Conservation (phyloP, 2,888 invertebrate genomes). For the Catocala fraxini region DNA sequence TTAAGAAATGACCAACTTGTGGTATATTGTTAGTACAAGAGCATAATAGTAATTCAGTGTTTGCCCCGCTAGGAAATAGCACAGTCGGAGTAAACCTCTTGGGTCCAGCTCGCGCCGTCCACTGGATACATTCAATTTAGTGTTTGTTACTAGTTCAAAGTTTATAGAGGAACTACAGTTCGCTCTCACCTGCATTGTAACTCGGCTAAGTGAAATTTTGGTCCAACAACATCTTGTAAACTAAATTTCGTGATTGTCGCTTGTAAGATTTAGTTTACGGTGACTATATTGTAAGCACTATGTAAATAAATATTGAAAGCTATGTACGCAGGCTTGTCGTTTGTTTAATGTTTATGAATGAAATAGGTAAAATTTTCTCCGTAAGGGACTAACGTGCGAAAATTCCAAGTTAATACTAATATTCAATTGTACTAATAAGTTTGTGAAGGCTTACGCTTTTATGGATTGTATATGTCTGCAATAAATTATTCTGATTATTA, state of each 20-base stretch:
- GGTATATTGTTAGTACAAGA: constrained; percentile 10
- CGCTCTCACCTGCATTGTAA: constrained; percentile 17
- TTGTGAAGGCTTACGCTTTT: too few relatives aligned
- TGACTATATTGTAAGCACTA: too few relatives aligned
- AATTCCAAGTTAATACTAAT: too few relatives aligned
- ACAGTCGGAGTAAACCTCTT: constrained; percentile 18
- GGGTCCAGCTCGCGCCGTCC: constrained; percentile 17
- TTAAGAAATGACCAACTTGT: constrained; percentile 11
- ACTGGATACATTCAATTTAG: constrained; percentile 47
- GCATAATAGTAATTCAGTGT: constrained; percentile 19
- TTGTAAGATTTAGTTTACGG: not conserved
- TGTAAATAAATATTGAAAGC: too few relatives aligned
- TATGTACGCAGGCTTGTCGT: too few relatives aligned
- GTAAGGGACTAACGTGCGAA: too few relatives aligned
- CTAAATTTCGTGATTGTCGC: not conserved
- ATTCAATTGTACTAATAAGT: too few relatives aligned
- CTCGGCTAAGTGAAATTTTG: constrained; percentile 11
- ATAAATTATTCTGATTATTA: too few relatives aligned
- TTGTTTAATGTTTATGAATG: too few relatives aligned
- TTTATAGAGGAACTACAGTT: constrained; percentile 27
- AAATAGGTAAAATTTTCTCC: too few relatives aligned
- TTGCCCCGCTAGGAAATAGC: constrained; percentile 14
- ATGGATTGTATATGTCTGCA: too few relatives aligned
- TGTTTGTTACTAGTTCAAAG: constrained; percentile 40
- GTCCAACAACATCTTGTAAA: constrained; percentile 6